Conservation (phyloP, 1,140 invertebrate genomes). For the silkworm (Bombyx mori) region ASM3026992v2 NC_085128.1:16422501-16423000, state of each 20-base stretch:
- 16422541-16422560: constrained; percentile 28
- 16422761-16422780: constrained; percentile 56
- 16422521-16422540: constrained; percentile 7
- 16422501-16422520: constrained; percentile 6
- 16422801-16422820: constrained; percentile 72
- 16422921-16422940: constrained; percentile 41
- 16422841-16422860: constrained; percentile 68
- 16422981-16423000: constrained; percentile 61
- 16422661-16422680: constrained; percentile 31
- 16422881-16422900: constrained; percentile 29
- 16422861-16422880: constrained; percentile 52
- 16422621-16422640: constrained; percentile 2
- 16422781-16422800: constrained; percentile 73
- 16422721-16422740: constrained; percentile 36
- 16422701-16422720: constrained; percentile 5
- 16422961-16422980: constrained; percentile 71
- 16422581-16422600: constrained; percentile 35
- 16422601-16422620: constrained; percentile 16
- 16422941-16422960: constrained; percentile 60
- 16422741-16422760: constrained; percentile 30
- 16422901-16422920: constrained; percentile 15
- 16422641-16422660: constrained; percentile 14
- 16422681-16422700: constrained; percentile 34
- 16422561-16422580: constrained; percentile 27
- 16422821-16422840: constrained; percentile 73